A percentile compares a stretch with the other conserved stretches of the same genome.
Conservation (phyloP, 2,797 vertebrate species). For the Xenentodon cancila region DNA sequence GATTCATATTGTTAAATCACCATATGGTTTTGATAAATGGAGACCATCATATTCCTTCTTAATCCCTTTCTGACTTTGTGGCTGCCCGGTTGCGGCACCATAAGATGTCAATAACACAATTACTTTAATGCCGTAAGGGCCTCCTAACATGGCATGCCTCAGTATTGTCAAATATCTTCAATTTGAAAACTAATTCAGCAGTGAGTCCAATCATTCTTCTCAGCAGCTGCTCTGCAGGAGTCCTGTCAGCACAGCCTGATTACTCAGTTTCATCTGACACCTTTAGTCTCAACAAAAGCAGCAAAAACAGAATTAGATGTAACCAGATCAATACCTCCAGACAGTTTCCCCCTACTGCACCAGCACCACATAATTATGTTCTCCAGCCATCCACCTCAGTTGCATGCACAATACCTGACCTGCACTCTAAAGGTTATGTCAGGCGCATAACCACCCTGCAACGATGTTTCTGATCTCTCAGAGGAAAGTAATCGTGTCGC, state of each 20-base stretch:
- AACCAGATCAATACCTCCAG: conserved; percentile 63
- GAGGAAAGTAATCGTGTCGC: conserved; percentile 36
- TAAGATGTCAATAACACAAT: conserved; percentile 44
- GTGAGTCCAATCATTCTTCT: conserved; percentile 42
- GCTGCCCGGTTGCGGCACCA: conserved; percentile 9
- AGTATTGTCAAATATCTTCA: conserved; percentile 40
- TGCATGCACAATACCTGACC: conserved; percentile 37
- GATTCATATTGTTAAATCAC: conserved; percentile 14
- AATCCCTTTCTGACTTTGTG: conserved; percentile 24
- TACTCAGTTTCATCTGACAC: conserved; percentile 62
- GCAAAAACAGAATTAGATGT: conserved; percentile 59
- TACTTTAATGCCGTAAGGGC: conserved; percentile 26
- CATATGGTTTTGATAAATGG: conserved; percentile 10
- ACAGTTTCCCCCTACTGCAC: conserved; percentile 43
- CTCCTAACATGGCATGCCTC: conserved; percentile 7
- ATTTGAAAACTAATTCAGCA: conserved; percentile 47
- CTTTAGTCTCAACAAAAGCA: conserved; percentile 33
- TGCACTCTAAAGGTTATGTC: conserved; percentile 25
- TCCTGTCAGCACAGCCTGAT: conserved; percentile 53
- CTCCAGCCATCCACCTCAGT: conserved; percentile 52
- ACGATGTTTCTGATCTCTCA: conserved; percentile 25
- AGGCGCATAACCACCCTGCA: conserved; percentile 2
- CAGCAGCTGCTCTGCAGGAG: conserved; percentile 33
- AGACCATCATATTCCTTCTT: conserved; percentile 25
- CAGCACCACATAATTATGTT: conserved; percentile 61